Percentiles rank a stretch among this genome's conserved stretches.
phyloP scores from a whole-genome alignment of 2,888 invertebrate species.

The Gandaritis pyraliata region DNA sequence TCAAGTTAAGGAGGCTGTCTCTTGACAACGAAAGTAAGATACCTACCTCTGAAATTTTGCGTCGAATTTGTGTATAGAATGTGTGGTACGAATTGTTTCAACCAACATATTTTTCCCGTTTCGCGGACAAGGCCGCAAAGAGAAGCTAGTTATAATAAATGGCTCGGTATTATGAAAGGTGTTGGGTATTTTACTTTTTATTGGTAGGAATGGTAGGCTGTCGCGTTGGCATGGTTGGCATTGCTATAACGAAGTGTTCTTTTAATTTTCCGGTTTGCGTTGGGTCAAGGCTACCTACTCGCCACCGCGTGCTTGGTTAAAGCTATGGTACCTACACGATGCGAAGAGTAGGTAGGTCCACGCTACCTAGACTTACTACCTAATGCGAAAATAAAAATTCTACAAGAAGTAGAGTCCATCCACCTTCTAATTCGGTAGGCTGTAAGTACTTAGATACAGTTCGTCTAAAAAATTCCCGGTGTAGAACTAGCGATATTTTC shows the following conservation, averaged over 20 bases:
- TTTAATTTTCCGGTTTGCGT: conserved; percentile 29
- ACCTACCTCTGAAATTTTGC: too few relatives aligned
- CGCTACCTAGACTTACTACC: background rate
- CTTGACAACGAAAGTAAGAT: too few relatives aligned
- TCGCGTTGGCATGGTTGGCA: background rate
- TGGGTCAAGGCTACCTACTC: conserved; percentile 24
- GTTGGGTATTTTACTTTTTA: conserved; percentile 6
- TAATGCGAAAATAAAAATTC: too few relatives aligned
- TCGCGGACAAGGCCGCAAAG: too few relatives aligned
- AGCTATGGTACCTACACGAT: too few relatives aligned
- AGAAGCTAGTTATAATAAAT: background rate
- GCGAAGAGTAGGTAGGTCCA: background rate
- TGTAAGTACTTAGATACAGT: too few relatives aligned
- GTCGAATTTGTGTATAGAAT: too few relatives aligned
- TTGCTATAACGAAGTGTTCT: conserved; percentile 19
- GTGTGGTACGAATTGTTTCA: too few relatives aligned
- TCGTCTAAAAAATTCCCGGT: background rate
- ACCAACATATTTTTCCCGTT: too few relatives aligned
- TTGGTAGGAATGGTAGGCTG: background rate
- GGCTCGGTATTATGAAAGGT: background rate
- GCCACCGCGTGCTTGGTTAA: conserved; percentile 7
- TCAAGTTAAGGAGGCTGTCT: too few relatives aligned
- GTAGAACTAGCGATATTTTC: background rate
- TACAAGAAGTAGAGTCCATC: too few relatives aligned
- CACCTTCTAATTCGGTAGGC: too few relatives aligned